Base-by-base conservation (phyloP, 2,888 invertebrate genomes). In the Nomada goodeniana region DNA sequence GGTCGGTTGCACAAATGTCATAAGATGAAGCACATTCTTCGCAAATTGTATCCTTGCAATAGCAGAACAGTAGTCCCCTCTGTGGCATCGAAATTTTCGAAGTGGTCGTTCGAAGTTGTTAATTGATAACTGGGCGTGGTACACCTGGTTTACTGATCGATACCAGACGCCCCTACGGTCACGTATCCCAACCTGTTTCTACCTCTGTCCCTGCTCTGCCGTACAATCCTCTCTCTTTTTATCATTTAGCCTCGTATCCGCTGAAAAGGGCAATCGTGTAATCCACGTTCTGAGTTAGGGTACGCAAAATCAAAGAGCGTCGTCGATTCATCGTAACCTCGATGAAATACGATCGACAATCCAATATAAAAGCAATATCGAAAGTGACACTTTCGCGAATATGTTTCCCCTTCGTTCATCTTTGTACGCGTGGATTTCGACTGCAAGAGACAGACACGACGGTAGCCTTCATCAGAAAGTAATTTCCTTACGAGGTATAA, bases 71-170 rank as follows among this genome's bases (percentile, higher is more conserved):
- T 18, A 5, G 13, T 26, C 4, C 13, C 15, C 13, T 9, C 9
- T 1, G 18, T 55, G 18, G 10, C 9, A 23, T 11, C 13, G 29
- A 75, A 67, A 67, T 61, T 77, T 78, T 73, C 69, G 44, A 20
- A 23, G 47, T 18, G 65, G 59, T 42, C 64, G 79, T 85, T 80
- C 79, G 71, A 86, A 78, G 77, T 84, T 77, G 78, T 89, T 90
- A 91, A 90, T 86, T 86, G 87, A 86, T 85, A 80, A 73, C 85
- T 87, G 90, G 83, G 83, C 79, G 83, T 83, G 83, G 91, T 91
- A 86, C 89, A 92, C 91, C 92, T 91, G 91, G 86, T 86, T 82
- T 84, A 84, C 89, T 87, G 90, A 92, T 92, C 92, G 88, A 92
- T 92, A 92, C 82, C 87, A 84, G 83, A 87, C 87, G 76, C 85